These are phyloP conservation scores for Dipodomys spectabilis DNA, from an alignment of 2,113 vertebrate species.

Conservation along the genomic window DNA sequence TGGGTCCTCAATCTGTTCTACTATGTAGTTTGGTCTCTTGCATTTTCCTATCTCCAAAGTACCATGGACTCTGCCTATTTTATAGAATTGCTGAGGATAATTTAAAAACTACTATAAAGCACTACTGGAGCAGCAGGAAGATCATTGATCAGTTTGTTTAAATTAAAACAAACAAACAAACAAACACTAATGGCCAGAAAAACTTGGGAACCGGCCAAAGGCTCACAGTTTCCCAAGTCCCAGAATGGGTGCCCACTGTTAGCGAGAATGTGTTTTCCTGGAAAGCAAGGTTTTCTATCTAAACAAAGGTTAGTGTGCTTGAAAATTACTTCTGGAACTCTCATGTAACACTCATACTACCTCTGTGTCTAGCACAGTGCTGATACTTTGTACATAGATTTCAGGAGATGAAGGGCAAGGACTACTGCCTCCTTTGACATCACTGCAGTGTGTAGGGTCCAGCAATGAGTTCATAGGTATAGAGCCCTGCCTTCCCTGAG, in stretches of 20 bases:
- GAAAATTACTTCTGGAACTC: background rate
- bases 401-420: background rate
- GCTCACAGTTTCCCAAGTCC: background rate
- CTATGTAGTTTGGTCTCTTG: background rate
- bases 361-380: background rate
- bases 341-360: background rate
- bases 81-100: background rate
- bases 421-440: background rate
- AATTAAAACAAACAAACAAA: too few relatives aligned
- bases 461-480: background rate
- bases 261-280: background rate
- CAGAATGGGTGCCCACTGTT: accelerated
- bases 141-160: background rate
- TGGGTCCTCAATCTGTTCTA: background rate
- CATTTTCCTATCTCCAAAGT: conserved; percentile 35
- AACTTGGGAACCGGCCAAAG: background rate
- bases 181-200: background rate
- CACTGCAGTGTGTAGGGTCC: background rate
- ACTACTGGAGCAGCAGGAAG: background rate
- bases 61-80: background rate
- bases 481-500: background rate
- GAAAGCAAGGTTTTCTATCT: background rate
- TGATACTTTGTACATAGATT: background rate
- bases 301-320: background rate
- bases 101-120: background rate